Percentiles rank a stretch among this genome's conserved stretches.
Evolutionary conservation across 2,797 vertebrate species (phyloP).

Genomic region (Crocidura indochinensis): DNA sequence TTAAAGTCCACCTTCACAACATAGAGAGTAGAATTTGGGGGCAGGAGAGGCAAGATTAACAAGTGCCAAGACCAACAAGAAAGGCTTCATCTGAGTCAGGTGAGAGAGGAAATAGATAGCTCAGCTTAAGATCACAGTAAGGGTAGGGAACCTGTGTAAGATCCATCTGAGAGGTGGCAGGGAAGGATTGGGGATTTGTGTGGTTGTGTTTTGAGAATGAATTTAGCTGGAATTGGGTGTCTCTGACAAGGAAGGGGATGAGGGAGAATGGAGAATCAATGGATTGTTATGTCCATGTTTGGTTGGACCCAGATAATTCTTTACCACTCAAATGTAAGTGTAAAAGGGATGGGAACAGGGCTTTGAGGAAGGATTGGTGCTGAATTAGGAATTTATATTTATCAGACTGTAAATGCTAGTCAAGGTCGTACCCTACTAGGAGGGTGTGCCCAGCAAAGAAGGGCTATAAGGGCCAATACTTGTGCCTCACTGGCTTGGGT

Average conservation of each 20-base stretch:
- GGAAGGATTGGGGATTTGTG: neutral
- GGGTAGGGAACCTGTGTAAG: accelerated
- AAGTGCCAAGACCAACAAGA: neutral
- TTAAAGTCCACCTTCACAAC: neutral
- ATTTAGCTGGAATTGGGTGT: neutral
- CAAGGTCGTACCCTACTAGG: accelerated
- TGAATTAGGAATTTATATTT: neutral
- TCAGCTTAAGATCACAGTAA: accelerated
- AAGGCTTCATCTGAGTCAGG: neutral
- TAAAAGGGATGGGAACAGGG: neutral
- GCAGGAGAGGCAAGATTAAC: too few species aligned
- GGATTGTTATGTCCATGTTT: neutral
- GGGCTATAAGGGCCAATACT: too few species aligned
- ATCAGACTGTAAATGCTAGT: accelerated
- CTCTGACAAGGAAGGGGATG: neutral
- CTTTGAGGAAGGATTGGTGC: neutral
- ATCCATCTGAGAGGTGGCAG: neutral
- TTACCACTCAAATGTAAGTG: neutral
- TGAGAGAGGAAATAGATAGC: neutral
- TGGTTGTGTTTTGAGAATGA: neutral
- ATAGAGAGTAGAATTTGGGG: neutral
- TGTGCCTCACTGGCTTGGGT: too few species aligned
- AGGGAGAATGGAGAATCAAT: neutral
- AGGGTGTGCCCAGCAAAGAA: too few species aligned
- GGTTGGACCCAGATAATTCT: neutral